Percentiles rank a stretch among this genome's conserved stretches.
Evolutionary conservation across 2,113 vertebrate genomes (phyloP).

Genomic region (Actenoides hombroni): DNA sequence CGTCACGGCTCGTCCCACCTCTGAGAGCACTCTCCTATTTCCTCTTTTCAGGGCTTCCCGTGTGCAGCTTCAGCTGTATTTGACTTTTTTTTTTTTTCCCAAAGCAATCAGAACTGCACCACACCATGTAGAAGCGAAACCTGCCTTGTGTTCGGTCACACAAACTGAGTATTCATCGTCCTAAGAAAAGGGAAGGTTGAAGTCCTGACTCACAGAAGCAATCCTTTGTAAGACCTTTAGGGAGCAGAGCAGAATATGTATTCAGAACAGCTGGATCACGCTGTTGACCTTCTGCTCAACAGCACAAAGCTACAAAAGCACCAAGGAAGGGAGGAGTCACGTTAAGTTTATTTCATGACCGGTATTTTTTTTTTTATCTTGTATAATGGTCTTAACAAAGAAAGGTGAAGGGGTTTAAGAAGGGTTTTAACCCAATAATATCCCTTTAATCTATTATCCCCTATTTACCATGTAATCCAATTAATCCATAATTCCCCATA

Average conservation of each 20-base stretch:
- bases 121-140: background rate
- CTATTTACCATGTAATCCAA: conserved; percentile 27
- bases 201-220: background rate
- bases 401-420: conserved; percentile 45
- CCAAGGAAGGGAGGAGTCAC: background rate
- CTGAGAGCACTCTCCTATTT: background rate
- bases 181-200: background rate
- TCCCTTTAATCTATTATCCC: conserved; percentile 55
- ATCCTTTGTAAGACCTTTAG: background rate
- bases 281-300: background rate
- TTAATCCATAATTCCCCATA: conserved; percentile 46
- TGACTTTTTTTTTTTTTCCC: background rate
- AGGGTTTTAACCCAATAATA: conserved; percentile 52
- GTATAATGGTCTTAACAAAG: conserved; percentile 22
- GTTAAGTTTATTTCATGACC: background rate
- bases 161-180: background rate
- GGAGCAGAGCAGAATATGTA: background rate
- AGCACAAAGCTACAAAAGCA: background rate
- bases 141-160: background rate
- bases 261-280: background rate
- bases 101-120: background rate
- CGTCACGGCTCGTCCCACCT: background rate
- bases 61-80: accelerated
- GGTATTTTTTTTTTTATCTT: conserved; percentile 1
- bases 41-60: background rate